Base-by-base conservation (phyloP, 2,113 vertebrate genomes). In the Silurus glanis region DNA sequence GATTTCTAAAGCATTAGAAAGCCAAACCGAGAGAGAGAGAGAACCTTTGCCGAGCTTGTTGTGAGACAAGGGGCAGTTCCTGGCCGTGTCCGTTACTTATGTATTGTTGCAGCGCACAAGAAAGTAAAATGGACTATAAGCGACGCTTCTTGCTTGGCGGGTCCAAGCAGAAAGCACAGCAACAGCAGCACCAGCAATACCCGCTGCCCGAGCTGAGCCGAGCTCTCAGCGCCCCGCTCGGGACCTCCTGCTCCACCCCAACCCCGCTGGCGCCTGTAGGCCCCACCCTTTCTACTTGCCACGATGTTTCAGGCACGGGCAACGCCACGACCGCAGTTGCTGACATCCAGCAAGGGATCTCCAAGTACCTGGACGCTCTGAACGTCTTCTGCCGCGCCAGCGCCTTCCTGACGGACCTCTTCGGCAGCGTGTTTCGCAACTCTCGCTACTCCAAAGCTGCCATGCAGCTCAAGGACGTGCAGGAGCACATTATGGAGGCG, bases 141-240 rank as follows among this genome's bases (percentile, higher is more conserved):
- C 96, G 98, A 95, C 97, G 98, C 96, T 99, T 99, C 95, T 95
- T 99, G 97, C 97, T 99, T 96, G 98, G 98, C 98, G 98, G 98
- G 98, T 99, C 98, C 97, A 99, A 99, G 97, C 98, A 99, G 95
- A 99, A 99, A 94, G 97, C 97, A 93, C 98, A 99, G 93, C 98
- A 98, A n/a, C 80, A 81, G 80, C 94, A 95, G 91, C 98, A 97
- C 94, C 97, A 97, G 81, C 94, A 95, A 92, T 99, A 97, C 93
- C 96, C 97, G 69, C 95, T 99, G 96, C 97, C 98, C 28, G 98
- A 99, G 92, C 94, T 99, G 91, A 96, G 97, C 94, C 95, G 97
- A 93, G 95, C 97, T 92, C 94, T 99, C 94, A 97, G 96, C 85
- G 96, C 97, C 85, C 96, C 97, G 8, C 92, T 98, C 92, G 95